Evolutionary conservation across 1,140 invertebrate species (phyloP).

Genomic region (Drosophila tristis): DNA sequence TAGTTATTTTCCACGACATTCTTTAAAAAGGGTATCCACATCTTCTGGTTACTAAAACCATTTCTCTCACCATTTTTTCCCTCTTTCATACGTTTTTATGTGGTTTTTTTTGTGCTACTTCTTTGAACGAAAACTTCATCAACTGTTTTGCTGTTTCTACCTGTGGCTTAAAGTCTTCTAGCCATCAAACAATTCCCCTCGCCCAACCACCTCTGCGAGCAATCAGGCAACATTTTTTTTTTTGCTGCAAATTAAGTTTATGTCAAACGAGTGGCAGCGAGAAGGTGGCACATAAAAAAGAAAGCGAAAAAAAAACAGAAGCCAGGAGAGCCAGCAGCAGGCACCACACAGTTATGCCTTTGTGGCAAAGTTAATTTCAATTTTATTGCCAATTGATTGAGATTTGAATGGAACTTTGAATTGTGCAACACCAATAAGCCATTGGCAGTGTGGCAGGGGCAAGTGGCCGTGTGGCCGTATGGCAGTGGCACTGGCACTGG

Average conservation of each 20-base stretch:
- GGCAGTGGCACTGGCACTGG: slow-evolving; percentile 17
- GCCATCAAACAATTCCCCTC: slow-evolving; percentile 19
- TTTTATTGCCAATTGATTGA: slow-evolving; percentile 80
- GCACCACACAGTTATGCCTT: slow-evolving; percentile 61
- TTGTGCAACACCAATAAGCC: slow-evolving; percentile 62
- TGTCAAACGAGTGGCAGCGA: slow-evolving; percentile 50
- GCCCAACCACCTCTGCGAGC: slow-evolving; percentile 25
- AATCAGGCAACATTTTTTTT: slow-evolving; percentile 63
- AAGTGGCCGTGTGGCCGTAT: slow-evolving; percentile 53
- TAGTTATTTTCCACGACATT: too few relatives aligned
- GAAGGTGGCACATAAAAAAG: slow-evolving; percentile 5
- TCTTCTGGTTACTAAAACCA: too few relatives aligned
- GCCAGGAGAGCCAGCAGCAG: too few relatives aligned
- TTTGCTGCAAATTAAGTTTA: slow-evolving; percentile 76
- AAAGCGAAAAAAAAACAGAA: slow-evolving; percentile 22
- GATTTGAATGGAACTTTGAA: slow-evolving; percentile 70
- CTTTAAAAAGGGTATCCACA: too few relatives aligned
- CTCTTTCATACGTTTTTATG: slow-evolving; percentile 21
- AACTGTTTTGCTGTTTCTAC: slow-evolving; percentile 72
- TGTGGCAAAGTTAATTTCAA: slow-evolving; percentile 79
- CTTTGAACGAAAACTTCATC: slow-evolving; percentile 76
- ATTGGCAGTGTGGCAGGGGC: slow-evolving; percentile 55
- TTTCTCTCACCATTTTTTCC: slow-evolving; percentile 21
- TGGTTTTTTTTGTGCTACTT: slow-evolving; percentile 29
- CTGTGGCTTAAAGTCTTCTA: slow-evolving; percentile 75